These are phyloP conservation scores for Labia minor DNA, from an alignment of 2,888 invertebrate genomes.

Conservation along the genomic window DNA sequence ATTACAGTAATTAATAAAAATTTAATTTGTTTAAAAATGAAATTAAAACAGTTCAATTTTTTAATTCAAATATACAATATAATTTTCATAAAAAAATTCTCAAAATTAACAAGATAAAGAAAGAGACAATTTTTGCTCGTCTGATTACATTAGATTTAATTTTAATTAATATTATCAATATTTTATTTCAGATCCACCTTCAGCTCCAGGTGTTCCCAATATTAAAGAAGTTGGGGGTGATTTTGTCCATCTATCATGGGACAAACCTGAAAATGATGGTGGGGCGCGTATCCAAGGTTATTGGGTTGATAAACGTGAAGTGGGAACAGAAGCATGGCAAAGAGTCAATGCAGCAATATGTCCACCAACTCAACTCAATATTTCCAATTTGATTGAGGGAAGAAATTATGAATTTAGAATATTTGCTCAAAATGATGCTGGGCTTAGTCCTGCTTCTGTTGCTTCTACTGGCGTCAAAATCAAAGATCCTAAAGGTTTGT, in stretches of 20 bases:
- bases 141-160: too few species aligned
- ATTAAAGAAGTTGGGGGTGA: constrained; percentile 93
- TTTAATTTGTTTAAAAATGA: too few species aligned
- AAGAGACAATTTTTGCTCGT: too few species aligned
- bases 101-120: too few species aligned
- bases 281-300: constrained; percentile 96
- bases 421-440: constrained; percentile 92
- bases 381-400: constrained; percentile 91
- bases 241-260: constrained; percentile 95
- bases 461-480: constrained; percentile 83
- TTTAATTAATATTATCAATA: too few species aligned
- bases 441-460: constrained; percentile 74
- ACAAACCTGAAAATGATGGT: constrained; percentile 85
- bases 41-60: too few species aligned
- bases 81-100: too few species aligned
- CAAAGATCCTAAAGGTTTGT: constrained; percentile 82
- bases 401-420: constrained; percentile 96
- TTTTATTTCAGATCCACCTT: constrained; percentile 62
- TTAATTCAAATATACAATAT: too few species aligned
- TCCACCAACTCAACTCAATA: constrained; percentile 79
- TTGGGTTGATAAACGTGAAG: constrained; percentile 95
- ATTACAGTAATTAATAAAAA: too few species aligned
- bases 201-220: constrained; percentile 81
- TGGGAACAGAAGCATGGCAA: constrained; percentile 79
- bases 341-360: constrained; percentile 73